Percentiles rank a stretch among this genome's conserved stretches.
These are phyloP conservation scores for Scomber japonicus DNA, from an alignment of 2,113 vertebrate species.

Conservation along the genomic window DNA sequence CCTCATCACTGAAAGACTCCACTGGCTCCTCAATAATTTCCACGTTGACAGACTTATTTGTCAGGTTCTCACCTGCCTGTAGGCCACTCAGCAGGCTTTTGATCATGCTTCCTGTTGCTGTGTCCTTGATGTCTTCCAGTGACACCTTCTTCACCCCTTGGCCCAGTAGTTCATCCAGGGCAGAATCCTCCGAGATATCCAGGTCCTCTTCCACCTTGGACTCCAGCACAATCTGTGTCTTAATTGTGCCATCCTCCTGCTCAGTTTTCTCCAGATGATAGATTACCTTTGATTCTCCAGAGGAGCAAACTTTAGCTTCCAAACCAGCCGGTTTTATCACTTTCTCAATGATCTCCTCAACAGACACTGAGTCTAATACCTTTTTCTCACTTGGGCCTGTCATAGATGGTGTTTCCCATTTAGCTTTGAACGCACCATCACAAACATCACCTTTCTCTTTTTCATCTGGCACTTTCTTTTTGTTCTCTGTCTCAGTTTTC, in stretches of 20 bases:
- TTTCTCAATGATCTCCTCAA: constrained; percentile 91
- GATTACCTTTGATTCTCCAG: constrained; percentile 87
- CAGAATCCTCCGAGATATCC: constrained; percentile 83
- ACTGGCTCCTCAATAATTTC: constrained; percentile 92
- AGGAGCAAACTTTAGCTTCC: constrained; percentile 70
- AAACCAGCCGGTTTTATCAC: constrained; percentile 87
- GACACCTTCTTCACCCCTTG: constrained; percentile 85
- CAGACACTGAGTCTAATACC: constrained; percentile 75
- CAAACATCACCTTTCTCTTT: constrained; percentile 50
- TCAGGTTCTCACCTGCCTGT: constrained; percentile 78
- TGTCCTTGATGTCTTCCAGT: constrained; percentile 83
- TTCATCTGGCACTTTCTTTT: constrained; percentile 62
- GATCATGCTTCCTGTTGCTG: constrained; percentile 86
- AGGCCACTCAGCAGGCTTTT: constrained; percentile 87
- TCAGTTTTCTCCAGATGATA: constrained; percentile 88
- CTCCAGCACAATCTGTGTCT: constrained; percentile 90
- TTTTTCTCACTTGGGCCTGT: constrained; percentile 65
- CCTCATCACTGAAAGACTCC: constrained; percentile 82
- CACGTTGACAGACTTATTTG: constrained; percentile 89
- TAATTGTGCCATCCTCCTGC: constrained; percentile 85
- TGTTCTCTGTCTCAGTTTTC: constrained; percentile 64
- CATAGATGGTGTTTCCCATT: constrained; percentile 13
- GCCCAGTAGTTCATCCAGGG: constrained; percentile 83
- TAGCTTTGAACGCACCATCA: constrained; percentile 53
- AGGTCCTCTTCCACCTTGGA: constrained; percentile 90